These are phyloP conservation scores for Vollenhovia emeryi DNA, from an alignment of 1,140 invertebrate species.

Conservation along the genomic window DNA sequence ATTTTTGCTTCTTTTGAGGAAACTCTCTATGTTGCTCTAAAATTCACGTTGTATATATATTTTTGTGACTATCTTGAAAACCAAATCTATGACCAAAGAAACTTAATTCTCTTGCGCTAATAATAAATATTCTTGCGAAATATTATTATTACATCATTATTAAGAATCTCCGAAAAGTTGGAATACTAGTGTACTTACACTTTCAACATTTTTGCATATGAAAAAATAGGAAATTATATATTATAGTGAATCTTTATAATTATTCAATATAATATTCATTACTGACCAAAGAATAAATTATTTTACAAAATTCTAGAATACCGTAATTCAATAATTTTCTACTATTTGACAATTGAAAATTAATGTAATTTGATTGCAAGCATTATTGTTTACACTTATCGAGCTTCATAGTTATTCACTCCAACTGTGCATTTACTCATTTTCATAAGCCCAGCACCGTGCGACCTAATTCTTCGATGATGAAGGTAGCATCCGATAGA, in stretches of 20 bases:
- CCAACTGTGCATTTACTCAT: background rate
- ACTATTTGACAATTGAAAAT: background rate
- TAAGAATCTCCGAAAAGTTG: background rate
- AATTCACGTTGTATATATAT: background rate
- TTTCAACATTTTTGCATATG: background rate
- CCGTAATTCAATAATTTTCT: background rate
- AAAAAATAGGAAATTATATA: background rate
- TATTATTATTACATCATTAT: background rate
- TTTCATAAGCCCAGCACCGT: background rate
- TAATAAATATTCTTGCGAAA: constrained; percentile 2
- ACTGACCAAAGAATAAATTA: constrained; percentile 28
- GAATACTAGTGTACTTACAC: background rate
- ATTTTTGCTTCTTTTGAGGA: background rate
- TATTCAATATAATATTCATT: background rate
- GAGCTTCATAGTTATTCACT: background rate
- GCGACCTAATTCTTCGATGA: constrained; percentile 2
- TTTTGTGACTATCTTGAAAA: background rate
- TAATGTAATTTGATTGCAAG: background rate
- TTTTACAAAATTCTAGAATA: background rate
- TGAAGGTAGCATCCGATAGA: background rate
- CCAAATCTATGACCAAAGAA: background rate
- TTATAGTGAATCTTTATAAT: background rate
- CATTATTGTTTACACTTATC: background rate
- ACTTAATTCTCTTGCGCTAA: background rate
- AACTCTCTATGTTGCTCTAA: background rate